Conservation (phyloP, 2,888 invertebrate species). For the Hydroisotoma schaefferi region DNA sequence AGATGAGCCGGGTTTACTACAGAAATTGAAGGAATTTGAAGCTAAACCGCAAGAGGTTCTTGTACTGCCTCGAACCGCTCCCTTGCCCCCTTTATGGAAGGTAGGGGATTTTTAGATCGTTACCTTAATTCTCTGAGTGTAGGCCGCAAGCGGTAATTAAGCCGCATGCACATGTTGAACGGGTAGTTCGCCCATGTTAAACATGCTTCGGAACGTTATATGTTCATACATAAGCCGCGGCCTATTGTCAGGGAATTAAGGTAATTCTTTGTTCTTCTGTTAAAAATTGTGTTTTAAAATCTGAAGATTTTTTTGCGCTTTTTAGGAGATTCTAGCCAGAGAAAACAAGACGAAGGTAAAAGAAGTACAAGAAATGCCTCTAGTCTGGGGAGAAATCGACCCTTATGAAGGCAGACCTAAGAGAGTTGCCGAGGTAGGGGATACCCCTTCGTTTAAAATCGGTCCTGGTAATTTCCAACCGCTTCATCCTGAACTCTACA, state of each 20-base stretch:
- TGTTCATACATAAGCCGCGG: no score
- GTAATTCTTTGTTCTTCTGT: no score
- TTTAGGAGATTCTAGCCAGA: constrained; percentile 27
- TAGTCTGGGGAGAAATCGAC: constrained; percentile 18
- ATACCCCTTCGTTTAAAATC: constrained; percentile 33
- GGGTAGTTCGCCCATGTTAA: no score
- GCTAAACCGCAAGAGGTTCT: constrained; percentile 20
- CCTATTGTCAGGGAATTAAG: no score
- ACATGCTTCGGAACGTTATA: no score
- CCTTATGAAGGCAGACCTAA: constrained; percentile 18
- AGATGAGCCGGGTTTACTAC: constrained; percentile 30
- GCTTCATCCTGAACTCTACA: constrained; percentile 24
- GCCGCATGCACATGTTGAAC: no score
- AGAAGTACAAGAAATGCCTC: constrained; percentile 26
- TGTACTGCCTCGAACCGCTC: constrained; percentile 31
- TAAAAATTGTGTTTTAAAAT: no score
- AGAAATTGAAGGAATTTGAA: constrained; percentile 27
- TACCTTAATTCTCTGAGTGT: no score
- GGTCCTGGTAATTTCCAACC: constrained; percentile 28
- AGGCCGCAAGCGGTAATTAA: no score
- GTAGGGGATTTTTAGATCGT: no score
- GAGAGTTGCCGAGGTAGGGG: constrained; percentile 23
- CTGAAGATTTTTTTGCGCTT: neutral
- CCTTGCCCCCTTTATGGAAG: constrained; percentile 37
- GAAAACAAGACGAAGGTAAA: constrained; percentile 17